Evolutionary conservation across 2,113 vertebrate species (phyloP).

Genomic region (Edolisoma coerulescens): DNA sequence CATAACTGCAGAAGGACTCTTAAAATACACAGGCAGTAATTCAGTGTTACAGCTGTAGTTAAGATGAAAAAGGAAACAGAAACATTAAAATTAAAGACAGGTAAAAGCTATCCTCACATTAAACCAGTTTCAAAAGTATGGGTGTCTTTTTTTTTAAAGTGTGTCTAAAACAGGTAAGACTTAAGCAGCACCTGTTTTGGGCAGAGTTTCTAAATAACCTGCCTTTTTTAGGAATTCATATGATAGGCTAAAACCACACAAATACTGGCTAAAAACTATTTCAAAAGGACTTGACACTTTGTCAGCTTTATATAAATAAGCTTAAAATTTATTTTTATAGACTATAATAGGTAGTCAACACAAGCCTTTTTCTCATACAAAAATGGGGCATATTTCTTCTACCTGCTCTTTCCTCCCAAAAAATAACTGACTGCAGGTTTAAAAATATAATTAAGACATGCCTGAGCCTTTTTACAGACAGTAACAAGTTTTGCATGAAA

Average conservation of each 20-base stretch:
- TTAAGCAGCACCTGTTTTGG: background rate
- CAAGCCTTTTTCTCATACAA: background rate
- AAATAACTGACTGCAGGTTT: background rate
- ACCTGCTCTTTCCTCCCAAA: background rate
- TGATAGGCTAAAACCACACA: background rate
- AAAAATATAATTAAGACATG: background rate
- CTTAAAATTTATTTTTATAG: background rate
- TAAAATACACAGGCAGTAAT: conserved; percentile 21
- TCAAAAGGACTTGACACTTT: background rate
- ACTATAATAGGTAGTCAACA: background rate
- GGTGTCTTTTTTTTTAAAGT: background rate
- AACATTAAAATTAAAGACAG: background rate
- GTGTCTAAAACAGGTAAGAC: background rate
- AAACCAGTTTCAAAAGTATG: background rate
- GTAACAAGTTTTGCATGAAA: background rate
- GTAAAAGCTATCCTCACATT: background rate
- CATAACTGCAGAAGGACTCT: background rate
- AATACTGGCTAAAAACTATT: background rate
- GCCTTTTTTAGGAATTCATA: background rate
- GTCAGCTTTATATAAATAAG: background rate
- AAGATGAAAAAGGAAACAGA: background rate
- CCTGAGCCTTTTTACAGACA: background rate
- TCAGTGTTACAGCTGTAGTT: background rate
- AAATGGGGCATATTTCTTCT: background rate
- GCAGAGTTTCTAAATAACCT: background rate